Percentiles rank a stretch among this genome's conserved stretches.
phyloP scores from a whole-genome alignment of 1,140 invertebrate species.

The Oreohelix idahoensis region DNA sequence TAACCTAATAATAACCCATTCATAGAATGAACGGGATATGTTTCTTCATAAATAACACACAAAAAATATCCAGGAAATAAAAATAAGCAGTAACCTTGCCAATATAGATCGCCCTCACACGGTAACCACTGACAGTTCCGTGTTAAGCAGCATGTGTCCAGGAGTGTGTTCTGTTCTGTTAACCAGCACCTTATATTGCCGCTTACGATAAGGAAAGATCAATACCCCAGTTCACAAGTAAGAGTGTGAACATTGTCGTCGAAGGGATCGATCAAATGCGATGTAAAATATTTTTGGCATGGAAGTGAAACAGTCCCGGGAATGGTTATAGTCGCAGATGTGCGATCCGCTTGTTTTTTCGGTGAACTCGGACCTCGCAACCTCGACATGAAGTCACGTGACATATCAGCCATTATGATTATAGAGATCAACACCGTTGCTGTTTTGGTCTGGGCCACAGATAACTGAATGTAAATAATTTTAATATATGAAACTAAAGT shows the following conservation, averaged over 20 bases:
- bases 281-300: background rate
- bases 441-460: slow-evolving; percentile 1
- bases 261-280: background rate
- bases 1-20: too few relatives aligned
- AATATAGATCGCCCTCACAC: too few relatives aligned
- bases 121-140: too few relatives aligned
- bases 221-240: too few relatives aligned
- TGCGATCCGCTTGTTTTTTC: background rate
- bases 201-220: too few relatives aligned
- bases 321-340: background rate
- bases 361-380: background rate
- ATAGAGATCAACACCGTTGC: slow-evolving; percentile 28
- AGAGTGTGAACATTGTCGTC: background rate
- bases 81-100: too few relatives aligned
- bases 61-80: too few relatives aligned
- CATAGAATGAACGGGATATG: too few relatives aligned
- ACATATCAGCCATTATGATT: slow-evolving; percentile 37
- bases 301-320: background rate
- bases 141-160: too few relatives aligned
- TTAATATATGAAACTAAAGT: background rate
- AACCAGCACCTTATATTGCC: too few relatives aligned
- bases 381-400: slow-evolving; percentile 33
- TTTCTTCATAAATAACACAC: too few relatives aligned
- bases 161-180: too few relatives aligned
- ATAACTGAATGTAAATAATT: background rate